A percentile compares a stretch with the other conserved stretches of the same genome.
Evolutionary conservation across 2,113 vertebrate species (phyloP).

Genomic region (Oenanthe oenanthe): DNA sequence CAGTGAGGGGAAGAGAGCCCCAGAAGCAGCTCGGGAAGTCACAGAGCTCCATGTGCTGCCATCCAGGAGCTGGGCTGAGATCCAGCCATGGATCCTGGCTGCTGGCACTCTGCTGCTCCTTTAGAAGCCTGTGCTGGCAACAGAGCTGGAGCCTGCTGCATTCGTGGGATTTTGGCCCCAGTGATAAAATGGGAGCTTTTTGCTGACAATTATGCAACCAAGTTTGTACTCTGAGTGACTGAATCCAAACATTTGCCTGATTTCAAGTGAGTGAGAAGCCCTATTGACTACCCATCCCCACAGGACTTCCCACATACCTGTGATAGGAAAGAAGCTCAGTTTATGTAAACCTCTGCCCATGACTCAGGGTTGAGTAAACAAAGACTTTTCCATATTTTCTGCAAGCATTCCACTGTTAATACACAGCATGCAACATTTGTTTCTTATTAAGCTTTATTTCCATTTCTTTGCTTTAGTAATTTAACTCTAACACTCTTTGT

Average conservation of each 20-base stretch:
- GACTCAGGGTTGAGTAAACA: constrained; percentile 7
- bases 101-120: accelerated
- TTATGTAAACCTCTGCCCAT: constrained; percentile 19
- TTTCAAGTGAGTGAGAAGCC: not conserved
- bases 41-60: accelerated
- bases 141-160: not conserved
- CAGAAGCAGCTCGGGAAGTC: not conserved
- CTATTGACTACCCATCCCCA: not conserved
- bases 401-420: constrained; percentile 30
- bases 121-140: not conserved
- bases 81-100: accelerated
- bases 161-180: not conserved
- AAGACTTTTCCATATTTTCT: constrained; percentile 33
- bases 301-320: not conserved
- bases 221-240: not conserved
- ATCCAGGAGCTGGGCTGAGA: accelerated
- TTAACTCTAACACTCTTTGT: not conserved
- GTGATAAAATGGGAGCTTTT: not conserved
- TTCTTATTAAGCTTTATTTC: constrained; percentile 34
- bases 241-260: not conserved
- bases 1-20: not conserved
- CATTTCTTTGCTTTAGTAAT: constrained; percentile 34
- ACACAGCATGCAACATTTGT: constrained; percentile 36
- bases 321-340: constrained; percentile 18
- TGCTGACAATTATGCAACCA: not conserved